A percentile compares a stretch with the other conserved stretches of the same genome.
phyloP scores from a whole-genome alignment of 2,888 invertebrate species.

The Parnassius smintheus region DNA sequence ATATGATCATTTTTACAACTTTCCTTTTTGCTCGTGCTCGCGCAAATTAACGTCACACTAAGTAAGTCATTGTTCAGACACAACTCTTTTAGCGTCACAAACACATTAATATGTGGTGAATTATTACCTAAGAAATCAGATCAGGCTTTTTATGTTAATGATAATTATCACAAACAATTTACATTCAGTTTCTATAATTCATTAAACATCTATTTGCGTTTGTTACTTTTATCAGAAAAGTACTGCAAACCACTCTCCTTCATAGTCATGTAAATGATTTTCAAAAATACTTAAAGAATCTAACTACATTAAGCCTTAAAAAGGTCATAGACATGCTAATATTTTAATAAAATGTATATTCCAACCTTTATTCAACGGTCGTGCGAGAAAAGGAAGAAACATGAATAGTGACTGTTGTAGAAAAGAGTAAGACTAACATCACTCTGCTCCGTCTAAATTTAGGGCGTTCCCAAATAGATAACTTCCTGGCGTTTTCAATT shows the following conservation, averaged over 20 bases:
- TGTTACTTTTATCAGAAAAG: too few species aligned
- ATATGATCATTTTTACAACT: conserved; percentile 60
- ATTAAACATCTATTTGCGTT: too few species aligned
- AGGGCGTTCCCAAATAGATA: conserved; percentile 75
- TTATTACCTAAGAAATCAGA: too few species aligned
- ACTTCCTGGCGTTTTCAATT: conserved; percentile 49
- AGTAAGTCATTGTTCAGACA: background rate
- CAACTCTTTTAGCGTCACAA: background rate
- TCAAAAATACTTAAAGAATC: too few species aligned
- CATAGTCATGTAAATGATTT: too few species aligned
- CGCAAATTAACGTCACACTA: conserved; percentile 48
- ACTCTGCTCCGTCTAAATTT: conserved; percentile 39
- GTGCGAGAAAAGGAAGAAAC: conserved; percentile 38
- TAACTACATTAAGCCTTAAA: background rate
- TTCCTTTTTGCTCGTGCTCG: conserved; percentile 45
- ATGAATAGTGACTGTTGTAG: conserved; percentile 27
- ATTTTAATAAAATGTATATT: conserved; percentile 3
- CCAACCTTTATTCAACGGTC: conserved; percentile 9
- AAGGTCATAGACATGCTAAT: conserved; percentile 5
- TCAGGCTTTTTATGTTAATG: too few species aligned
- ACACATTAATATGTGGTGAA: too few species aligned
- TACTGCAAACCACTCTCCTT: too few species aligned
- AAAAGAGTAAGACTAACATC: conserved; percentile 45
- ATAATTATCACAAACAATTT: too few species aligned
- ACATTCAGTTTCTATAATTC: too few species aligned